Percentiles rank a stretch among this genome's conserved stretches.
Conservation (phyloP, 1,140 invertebrate species). For the Aphis craccivora region DNA sequence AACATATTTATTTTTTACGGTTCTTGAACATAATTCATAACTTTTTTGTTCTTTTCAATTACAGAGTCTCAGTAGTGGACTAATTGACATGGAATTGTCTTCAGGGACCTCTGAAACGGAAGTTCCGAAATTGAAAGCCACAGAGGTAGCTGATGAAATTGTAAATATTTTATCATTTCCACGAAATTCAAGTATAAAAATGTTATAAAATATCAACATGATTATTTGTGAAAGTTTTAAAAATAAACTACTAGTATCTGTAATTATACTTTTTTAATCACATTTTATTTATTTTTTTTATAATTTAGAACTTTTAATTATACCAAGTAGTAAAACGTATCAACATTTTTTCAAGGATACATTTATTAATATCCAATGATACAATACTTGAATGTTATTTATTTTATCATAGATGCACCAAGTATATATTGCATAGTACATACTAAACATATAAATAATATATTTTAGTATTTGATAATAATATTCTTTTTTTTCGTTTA, state of each 20-base stretch:
- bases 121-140: not conserved
- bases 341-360: not conserved
- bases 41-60: not conserved
- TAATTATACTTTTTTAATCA: not conserved
- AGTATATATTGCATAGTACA: no score
- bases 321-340: not conserved
- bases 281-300: not conserved
- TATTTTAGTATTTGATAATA: no score
- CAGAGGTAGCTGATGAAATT: not conserved
- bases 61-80: not conserved
- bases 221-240: not conserved
- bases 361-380: not conserved
- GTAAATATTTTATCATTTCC: not conserved
- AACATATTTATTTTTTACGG: not conserved
- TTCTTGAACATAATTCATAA: not conserved
- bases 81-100: slow-evolving; percentile 2
- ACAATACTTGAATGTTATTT: not conserved
- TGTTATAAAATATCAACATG: not conserved
- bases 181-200: not conserved
- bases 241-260: not conserved
- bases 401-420: not conserved
- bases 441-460: no score
- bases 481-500: no score
- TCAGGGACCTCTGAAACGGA: not conserved
- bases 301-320: not conserved